phyloP scores from a whole-genome alignment of 1,140 invertebrate genomes.

The Cydia strobilella region DNA sequence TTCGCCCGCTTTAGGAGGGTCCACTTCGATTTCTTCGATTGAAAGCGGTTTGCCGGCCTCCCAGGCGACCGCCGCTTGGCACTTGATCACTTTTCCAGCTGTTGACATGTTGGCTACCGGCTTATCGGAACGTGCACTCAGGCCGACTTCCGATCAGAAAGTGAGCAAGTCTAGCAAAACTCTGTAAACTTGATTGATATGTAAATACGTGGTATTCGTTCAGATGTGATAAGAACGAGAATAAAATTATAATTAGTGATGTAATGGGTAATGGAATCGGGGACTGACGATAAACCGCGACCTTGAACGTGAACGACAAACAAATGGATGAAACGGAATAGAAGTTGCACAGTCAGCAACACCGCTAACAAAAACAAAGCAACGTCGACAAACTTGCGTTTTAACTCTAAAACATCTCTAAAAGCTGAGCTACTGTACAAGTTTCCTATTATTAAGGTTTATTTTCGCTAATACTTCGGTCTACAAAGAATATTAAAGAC shows the following conservation, averaged over 20 bases:
- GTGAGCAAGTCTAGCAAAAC: slow-evolving; percentile 33
- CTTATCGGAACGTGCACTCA: slow-evolving; percentile 27
- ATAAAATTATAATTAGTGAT: not conserved
- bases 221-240: not conserved
- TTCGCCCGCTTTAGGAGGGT: slow-evolving; percentile 94
- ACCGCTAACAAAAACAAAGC: slow-evolving; percentile 7
- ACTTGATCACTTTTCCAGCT: slow-evolving; percentile 86
- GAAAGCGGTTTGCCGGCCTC: slow-evolving; percentile 91
- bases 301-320: slow-evolving; percentile 30
- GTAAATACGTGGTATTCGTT: not conserved
- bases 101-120: slow-evolving; percentile 49
- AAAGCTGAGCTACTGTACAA: too few relatives aligned
- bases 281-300: slow-evolving; percentile 1
- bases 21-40: slow-evolving; percentile 96
- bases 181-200: slow-evolving; percentile 10
- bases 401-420: too few relatives aligned
- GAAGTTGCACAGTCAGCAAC: slow-evolving; percentile 18
- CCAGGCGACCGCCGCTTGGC: slow-evolving; percentile 96
- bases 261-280: slow-evolving; percentile 25
- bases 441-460: not conserved
- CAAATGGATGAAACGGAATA: not conserved
- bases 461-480: not conserved
- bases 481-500: too few relatives aligned
- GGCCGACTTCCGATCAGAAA: slow-evolving; percentile 38
- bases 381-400: not conserved